A percentile compares a stretch with the other conserved stretches of the same genome.
Evolutionary conservation across 2,888 invertebrate species (phyloP).

Genomic region (Sarcophaga rosellei): DNA sequence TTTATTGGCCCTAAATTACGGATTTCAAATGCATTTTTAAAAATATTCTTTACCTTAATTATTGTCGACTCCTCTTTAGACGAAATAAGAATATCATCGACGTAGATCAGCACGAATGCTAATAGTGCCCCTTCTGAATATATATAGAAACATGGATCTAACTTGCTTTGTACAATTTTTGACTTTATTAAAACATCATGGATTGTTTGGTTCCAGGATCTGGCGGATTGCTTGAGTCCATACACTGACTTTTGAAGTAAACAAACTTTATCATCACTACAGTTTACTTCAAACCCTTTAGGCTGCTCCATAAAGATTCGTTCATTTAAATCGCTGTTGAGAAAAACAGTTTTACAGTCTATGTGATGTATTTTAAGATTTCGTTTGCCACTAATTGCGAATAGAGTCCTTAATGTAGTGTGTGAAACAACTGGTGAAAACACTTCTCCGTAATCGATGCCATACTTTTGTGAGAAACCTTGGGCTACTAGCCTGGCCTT

Average conservation of each 20-base stretch:
- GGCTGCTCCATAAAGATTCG: not conserved
- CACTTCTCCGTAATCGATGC: slow-evolving; percentile 16
- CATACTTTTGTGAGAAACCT: slow-evolving; percentile 33
- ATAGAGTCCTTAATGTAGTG: slow-evolving; percentile 12
- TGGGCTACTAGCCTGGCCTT: slow-evolving; percentile 28
- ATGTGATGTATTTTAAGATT: not conserved
- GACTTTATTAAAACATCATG: not conserved
- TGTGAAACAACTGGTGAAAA: slow-evolving; percentile 31
- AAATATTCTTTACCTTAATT: too few relatives aligned
- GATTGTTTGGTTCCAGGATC: not conserved
- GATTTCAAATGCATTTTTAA: too few relatives aligned
- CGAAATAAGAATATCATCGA: not conserved
- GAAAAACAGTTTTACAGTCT: not conserved
- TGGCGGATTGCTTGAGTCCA: not conserved
- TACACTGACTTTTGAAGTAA: not conserved
- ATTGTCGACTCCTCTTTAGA: not conserved
- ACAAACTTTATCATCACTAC: not conserved
- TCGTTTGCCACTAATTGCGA: slow-evolving; percentile 5
- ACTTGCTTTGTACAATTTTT: slow-evolving; percentile 1
- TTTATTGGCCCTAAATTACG: too few relatives aligned
- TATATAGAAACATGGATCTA: slow-evolving; percentile 16
- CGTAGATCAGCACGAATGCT: not conserved
- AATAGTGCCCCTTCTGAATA: not conserved
- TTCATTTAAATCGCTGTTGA: not conserved
- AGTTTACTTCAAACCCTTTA: not conserved